A percentile compares a stretch with the other conserved stretches of the same genome.
Evolutionary conservation across 2,888 invertebrate genomes (phyloP).

Genomic region (Drosophila austrosaltans): DNA sequence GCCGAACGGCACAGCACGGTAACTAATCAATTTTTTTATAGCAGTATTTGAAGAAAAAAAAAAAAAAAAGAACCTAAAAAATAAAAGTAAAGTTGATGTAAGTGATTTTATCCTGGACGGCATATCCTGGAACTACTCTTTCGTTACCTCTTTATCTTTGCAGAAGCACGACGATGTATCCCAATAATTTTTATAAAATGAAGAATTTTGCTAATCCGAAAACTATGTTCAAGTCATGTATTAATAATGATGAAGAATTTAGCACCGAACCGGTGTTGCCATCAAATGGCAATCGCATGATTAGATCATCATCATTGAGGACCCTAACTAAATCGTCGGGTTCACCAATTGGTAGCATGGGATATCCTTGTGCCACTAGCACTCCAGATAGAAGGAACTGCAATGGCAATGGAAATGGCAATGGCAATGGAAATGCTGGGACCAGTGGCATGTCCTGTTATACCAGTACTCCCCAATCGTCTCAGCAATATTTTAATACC

Average conservation of each 20-base stretch:
- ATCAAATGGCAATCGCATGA: background rate
- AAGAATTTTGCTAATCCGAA: conserved; percentile 65
- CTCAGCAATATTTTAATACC: background rate
- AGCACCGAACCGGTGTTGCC: conserved; percentile 37
- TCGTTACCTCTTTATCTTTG: background rate
- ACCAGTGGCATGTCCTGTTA: too few relatives aligned
- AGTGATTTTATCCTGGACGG: background rate
- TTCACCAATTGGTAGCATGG: background rate
- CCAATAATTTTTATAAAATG: conserved; percentile 52
- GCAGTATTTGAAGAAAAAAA: background rate
- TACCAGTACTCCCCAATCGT: background rate
- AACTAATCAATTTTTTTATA: background rate
- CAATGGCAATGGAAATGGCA: too few relatives aligned
- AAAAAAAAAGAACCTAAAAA: background rate
- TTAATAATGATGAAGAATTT: conserved; percentile 51
- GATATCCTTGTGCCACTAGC: background rate
- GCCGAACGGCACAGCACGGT: conserved; percentile 1
- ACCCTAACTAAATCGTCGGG: background rate
- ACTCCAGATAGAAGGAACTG: background rate
- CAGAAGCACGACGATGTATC: conserved; percentile 46
- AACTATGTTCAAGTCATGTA: conserved; percentile 58
- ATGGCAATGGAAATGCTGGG: too few relatives aligned
- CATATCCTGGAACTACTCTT: too few relatives aligned
- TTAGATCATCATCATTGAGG: background rate
- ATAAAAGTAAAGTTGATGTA: background rate